Conservation (phyloP, 2,113 vertebrate genomes). For the Calonectris borealis region DNA sequence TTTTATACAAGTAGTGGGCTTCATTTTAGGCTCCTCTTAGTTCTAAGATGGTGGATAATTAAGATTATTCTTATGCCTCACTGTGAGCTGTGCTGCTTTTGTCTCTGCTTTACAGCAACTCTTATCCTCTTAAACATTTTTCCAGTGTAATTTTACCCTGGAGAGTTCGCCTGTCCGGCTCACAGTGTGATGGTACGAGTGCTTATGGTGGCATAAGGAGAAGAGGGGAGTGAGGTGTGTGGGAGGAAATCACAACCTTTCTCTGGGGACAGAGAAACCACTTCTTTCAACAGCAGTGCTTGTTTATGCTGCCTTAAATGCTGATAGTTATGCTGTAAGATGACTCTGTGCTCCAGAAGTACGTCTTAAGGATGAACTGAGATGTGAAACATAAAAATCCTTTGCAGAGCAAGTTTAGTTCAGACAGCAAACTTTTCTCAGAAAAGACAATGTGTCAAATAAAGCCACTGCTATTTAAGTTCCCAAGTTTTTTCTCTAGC, state of each 20-base stretch:
- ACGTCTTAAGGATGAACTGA: neutral
- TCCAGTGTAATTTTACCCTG: neutral
- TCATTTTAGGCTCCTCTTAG: neutral
- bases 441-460: neutral
- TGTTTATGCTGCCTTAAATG: neutral
- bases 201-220: neutral
- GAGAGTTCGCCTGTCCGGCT: neutral
- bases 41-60: neutral
- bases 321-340: neutral
- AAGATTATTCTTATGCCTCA: neutral
- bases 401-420: neutral
- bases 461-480: neutral
- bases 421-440: neutral
- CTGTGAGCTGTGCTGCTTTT: neutral
- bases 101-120: neutral
- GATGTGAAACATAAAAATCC: neutral
- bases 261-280: neutral
- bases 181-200: neutral
- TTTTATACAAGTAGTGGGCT: neutral
- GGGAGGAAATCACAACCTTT: neutral
- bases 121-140: neutral
- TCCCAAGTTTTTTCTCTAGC: neutral
- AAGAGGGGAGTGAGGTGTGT: fast-evolving
- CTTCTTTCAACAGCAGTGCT: neutral
- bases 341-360: neutral